Percentiles rank a stretch among this genome's conserved stretches.
Evolutionary conservation across 2,888 invertebrate species (phyloP).

Genomic region (Linyphia triangularis): DNA sequence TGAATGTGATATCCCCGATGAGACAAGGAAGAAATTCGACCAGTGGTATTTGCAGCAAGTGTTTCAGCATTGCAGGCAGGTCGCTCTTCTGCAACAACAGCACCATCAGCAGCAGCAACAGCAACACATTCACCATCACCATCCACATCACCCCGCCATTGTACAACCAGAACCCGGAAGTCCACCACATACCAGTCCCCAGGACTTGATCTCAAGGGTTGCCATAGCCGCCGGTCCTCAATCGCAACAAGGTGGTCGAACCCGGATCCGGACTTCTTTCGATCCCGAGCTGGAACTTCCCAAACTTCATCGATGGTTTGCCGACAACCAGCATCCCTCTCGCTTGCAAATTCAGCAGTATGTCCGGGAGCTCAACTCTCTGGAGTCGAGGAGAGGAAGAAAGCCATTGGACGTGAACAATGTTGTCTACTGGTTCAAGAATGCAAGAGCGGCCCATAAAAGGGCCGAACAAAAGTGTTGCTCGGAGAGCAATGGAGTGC

Average conservation of each 20-base stretch:
- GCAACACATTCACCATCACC: constrained; percentile 47
- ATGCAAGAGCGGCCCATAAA: constrained; percentile 96
- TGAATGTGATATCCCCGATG: constrained; percentile 85
- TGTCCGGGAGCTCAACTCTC: constrained; percentile 93
- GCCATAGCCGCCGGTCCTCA: constrained; percentile 43
- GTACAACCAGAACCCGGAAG: constrained; percentile 47
- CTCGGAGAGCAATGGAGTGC: constrained; percentile 69
- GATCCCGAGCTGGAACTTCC: constrained; percentile 98
- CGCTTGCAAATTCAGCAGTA: constrained; percentile 97
- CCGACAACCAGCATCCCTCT: constrained; percentile 97
- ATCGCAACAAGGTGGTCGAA: constrained; percentile 70
- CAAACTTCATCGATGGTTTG: constrained; percentile 97
- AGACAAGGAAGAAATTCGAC: constrained; percentile 92
- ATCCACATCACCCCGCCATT: constrained; percentile 58
- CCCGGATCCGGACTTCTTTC: constrained; percentile 95
- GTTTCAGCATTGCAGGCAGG: constrained; percentile 76
- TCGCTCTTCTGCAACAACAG: constrained; percentile 75
- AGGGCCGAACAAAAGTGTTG: constrained; percentile 86
- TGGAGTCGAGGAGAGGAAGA: constrained; percentile 94
- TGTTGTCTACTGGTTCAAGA: constrained; percentile 87
- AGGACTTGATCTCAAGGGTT: constrained; percentile 45
- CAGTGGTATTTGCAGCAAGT: constrained; percentile 87
- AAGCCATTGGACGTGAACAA: constrained; percentile 92
- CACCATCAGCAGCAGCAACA: constrained; percentile 63
- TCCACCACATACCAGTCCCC: constrained; percentile 51